phyloP scores from a whole-genome alignment of 2,113 vertebrate genomes.

The Vidua chalybeata region DNA sequence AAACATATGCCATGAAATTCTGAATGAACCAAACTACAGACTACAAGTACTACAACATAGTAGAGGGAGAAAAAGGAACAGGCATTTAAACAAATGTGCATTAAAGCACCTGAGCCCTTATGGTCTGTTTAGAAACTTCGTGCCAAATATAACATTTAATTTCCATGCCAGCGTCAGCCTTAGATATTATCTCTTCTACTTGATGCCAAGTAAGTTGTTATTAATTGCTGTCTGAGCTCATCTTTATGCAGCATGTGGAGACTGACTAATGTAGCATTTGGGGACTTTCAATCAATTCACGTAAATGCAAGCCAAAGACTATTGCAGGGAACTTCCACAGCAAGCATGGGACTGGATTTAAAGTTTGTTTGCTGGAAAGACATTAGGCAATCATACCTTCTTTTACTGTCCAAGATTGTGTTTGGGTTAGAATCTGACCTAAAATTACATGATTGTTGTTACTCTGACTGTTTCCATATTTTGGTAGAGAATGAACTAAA shows the following conservation, averaged over 20 bases:
- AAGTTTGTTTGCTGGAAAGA: not conserved
- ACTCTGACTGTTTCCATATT: not conserved
- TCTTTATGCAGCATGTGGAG: not conserved
- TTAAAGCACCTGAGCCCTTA: not conserved
- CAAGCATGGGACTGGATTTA: not conserved
- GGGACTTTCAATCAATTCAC: not conserved
- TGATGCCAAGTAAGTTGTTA: not conserved
- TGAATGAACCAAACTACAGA: not conserved
- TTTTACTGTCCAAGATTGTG: not conserved
- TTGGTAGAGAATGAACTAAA: not conserved
- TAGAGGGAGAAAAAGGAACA: not conserved
- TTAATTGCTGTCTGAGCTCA: conserved; percentile 14
- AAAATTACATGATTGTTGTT: not conserved
- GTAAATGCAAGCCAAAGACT: not conserved
- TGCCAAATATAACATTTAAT: not conserved
- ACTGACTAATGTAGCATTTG: not conserved
- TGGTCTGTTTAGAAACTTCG: not conserved
- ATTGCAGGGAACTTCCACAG: not conserved
- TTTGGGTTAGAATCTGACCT: not conserved
- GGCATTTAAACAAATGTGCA: not conserved
- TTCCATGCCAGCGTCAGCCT: not conserved
- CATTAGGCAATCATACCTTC: not conserved
- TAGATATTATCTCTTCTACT: not conserved
- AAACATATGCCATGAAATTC: not conserved
- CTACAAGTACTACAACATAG: not conserved